A percentile compares a stretch with the other conserved stretches of the same genome.
Conservation (phyloP, 2,113 vertebrate genomes). For the Saiga tatarica region DNA sequence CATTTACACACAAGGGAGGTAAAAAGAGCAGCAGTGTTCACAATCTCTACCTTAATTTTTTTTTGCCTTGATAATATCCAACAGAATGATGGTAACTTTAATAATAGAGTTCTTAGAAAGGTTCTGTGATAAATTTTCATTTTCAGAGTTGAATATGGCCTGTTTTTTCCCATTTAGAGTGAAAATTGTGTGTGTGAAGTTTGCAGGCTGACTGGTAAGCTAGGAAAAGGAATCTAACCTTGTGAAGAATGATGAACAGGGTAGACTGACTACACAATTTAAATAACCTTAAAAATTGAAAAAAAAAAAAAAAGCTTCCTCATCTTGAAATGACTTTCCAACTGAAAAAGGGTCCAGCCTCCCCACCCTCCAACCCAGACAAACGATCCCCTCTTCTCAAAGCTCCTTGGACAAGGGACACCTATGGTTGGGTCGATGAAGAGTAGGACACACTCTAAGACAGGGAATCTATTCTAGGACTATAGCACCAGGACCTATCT, state of each 20-base stretch:
- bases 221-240: constrained; percentile 5
- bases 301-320: background rate
- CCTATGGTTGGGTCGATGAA: background rate
- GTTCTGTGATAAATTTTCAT: constrained; percentile 73
- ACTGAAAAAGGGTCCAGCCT: background rate
- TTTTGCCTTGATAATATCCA: constrained; percentile 74
- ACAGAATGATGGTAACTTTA: constrained; percentile 71
- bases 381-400: background rate
- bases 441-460: background rate
- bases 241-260: background rate
- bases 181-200: constrained; percentile 53
- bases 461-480: background rate
- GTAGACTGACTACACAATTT: background rate
- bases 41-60: constrained; percentile 67
- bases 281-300: constrained; percentile 34
- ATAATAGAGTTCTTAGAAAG: constrained; percentile 74
- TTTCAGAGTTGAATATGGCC: constrained; percentile 62
- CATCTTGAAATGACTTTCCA: background rate
- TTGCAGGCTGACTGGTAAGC: constrained; percentile 46
- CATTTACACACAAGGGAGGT: constrained; percentile 73
- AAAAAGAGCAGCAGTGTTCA: constrained; percentile 37
- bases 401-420: background rate
- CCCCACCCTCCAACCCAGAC: background rate
- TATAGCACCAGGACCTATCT: background rate
- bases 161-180: background rate